phyloP scores from a whole-genome alignment of 2,797 vertebrate genomes.

The Amniataba percoides region DNA sequence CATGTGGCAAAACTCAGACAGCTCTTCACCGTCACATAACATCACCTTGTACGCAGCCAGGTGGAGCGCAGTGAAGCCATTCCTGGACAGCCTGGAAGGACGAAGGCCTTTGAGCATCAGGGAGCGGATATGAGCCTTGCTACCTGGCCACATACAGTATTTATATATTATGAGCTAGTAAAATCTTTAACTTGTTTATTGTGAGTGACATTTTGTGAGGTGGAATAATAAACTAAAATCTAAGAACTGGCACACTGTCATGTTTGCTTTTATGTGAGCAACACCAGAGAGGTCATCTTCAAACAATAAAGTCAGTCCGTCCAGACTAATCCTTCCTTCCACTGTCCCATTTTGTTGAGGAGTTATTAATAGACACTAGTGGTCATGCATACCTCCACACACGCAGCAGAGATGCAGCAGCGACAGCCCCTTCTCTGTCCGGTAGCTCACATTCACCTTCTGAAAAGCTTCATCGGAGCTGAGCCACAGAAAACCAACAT shows the following conservation, averaged over 20 bases:
- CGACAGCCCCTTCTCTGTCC: conserved; percentile 92
- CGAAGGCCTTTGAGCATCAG: conserved; percentile 94
- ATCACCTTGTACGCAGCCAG: conserved; percentile 93
- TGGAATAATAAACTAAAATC: not conserved
- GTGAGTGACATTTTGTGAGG: not conserved
- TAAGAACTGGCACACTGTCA: not conserved
- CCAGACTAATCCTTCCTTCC: conserved; percentile 49
- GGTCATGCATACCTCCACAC: conserved; percentile 89
- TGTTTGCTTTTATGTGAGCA: not conserved
- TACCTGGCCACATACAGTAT: conserved; percentile 83
- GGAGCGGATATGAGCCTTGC: conserved; percentile 90
- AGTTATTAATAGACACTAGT: conserved; percentile 76
- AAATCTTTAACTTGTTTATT: conserved; percentile 8
- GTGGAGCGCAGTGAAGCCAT: conserved; percentile 95
- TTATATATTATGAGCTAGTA: not conserved
- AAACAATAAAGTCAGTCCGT: conserved; percentile 48
- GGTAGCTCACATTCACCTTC: conserved; percentile 95
- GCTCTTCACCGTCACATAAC: conserved; percentile 20
- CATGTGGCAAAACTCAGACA: conserved; percentile 73
- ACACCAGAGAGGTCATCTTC: conserved; percentile 28
- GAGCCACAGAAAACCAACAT: conserved; percentile 62
- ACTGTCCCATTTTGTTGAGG: conserved; percentile 60
- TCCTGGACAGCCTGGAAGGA: conserved; percentile 91
- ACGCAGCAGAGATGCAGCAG: conserved; percentile 95
- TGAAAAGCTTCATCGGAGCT: conserved; percentile 96